Base-by-base conservation (phyloP, 92 coral and sea anemone genomes). In the Zoanthus sociatus region DNA sequence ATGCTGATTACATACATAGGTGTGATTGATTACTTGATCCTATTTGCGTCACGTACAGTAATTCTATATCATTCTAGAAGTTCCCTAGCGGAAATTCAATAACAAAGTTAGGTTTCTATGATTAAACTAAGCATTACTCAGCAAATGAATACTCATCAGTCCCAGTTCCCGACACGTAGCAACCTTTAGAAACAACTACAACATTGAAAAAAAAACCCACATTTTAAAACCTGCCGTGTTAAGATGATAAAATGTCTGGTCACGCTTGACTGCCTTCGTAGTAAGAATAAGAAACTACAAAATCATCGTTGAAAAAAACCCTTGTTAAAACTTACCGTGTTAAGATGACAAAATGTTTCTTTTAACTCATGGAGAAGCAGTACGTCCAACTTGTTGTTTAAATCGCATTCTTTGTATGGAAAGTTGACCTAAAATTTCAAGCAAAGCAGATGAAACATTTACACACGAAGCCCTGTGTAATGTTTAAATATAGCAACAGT, bases 331-430 rank as follows among this genome's bases (percentile, higher is more conserved):
- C 88, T 32, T 45, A 97, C 99, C 92, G 91, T 95, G 71, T 96
- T 97, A 0, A 97, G 94, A 88, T 97, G 99, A 68, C 99, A 97
- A 79, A 97, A 97, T 0, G 99, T 97, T 78, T 97, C 99, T 78
- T 97, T 97, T 13, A 97, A 86, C 72, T 97, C 99, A 14, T 96
- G 95, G 63, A 97, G 95, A 86, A 97, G 93, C 56, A 95, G 92
- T 0, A 93, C 89, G 51, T 97, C 97, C 53, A 97, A 96, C 78
- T 91, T 95, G 81, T 92, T 94, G 68, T 83, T 82, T 61, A 92
- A 82, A 78, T 95, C 92, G 61, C 99, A 97, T 58, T 93, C 93
- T 79, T 95, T 97, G 87, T 92, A 97, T 12, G 99, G 99, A 79
- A 97, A 97, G 82, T 94, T 95, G 51, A 93, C 96, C 99, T 96